Base-by-base conservation (phyloP, 2,888 invertebrate genomes). In the Trachelus troglodyta region DNA sequence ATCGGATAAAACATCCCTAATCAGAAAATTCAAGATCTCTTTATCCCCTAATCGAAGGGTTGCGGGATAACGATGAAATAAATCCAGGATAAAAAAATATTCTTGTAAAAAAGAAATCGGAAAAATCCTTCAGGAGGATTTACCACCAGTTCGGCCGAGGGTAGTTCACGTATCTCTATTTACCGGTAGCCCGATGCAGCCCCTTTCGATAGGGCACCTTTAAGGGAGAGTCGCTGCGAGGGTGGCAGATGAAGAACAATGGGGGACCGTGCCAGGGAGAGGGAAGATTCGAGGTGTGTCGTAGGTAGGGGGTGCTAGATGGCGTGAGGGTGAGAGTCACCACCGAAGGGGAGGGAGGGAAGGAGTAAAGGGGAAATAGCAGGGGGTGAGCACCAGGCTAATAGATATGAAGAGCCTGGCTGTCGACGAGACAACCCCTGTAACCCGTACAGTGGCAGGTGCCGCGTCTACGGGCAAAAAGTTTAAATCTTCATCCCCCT, bases 361-460 rank as follows among this genome's bases (percentile, higher is more conserved):
- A 69, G 35, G 37, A 35, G 56, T 56, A 71, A 75, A 33, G 77
- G 76, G 68, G 76, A 37, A 34, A 73, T 82, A 79, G 35, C 34
- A 11, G 34, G 35, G 40, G 74, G 34, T 74, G 74, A 74, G 74
- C 34, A 74, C 76, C 82, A 85, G 82, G 87, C 85, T 88, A 89
- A 88, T 89, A 88, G 89, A 89, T 89, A 88, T 85, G 87, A 88
- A 88, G 88, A 86, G 87, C 84, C 79, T 77, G 75, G 83, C 84
- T 86, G 86, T 87, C 89, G 86, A 83, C 84, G 84, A 83, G 81
- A 83, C 83, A 85, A 82, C 83, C 85, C 83, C 82, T 74, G 33
- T 74, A 82, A 82, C 79, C 83, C 81, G 69, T 79, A 79, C 77
- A 40, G 81, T 77, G 83, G 82, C 82, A 83, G 82, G 84, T 77